These are phyloP conservation scores for Pristiophorus japonicus DNA, from an alignment of 2,113 vertebrate species.

Conservation along the genomic window DNA sequence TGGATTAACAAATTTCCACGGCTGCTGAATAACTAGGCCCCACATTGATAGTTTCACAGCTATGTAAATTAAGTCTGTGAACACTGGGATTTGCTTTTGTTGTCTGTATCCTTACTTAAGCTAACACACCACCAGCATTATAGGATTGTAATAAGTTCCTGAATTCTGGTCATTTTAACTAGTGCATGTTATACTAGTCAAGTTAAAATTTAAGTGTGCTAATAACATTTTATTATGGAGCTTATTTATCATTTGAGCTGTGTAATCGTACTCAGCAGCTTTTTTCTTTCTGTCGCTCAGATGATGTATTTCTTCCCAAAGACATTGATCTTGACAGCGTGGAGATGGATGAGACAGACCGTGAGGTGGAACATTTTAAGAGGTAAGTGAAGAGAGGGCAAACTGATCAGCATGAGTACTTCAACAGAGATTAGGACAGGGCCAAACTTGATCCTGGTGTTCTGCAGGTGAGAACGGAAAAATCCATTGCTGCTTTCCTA, in stretches of 20 bases:
- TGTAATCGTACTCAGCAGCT: background rate
- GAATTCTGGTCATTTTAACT: background rate
- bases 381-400: slow-evolving; percentile 57
- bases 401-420: background rate
- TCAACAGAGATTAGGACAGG: background rate
- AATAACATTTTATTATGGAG: background rate
- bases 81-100: too few species aligned
- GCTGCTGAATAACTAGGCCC: background rate
- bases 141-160: too few species aligned
- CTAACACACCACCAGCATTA: background rate
- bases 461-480: slow-evolving; percentile 1
- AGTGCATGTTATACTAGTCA: background rate
- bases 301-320: slow-evolving; percentile 97
- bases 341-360: slow-evolving; percentile 95
- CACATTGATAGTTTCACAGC: background rate
- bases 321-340: slow-evolving; percentile 82
- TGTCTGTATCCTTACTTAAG: background rate
- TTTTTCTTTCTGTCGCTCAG: slow-evolving; percentile 49
- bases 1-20: background rate
- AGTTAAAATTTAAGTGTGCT: background rate
- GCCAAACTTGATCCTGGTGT: background rate
- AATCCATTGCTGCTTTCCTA: background rate
- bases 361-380: slow-evolving; percentile 98
- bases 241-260: background rate
- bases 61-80: background rate